A percentile compares a stretch with the other conserved stretches of the same genome.
phyloP scores from a whole-genome alignment of 1,140 invertebrate genomes.

The Drosophila subpulchrella region DNA sequence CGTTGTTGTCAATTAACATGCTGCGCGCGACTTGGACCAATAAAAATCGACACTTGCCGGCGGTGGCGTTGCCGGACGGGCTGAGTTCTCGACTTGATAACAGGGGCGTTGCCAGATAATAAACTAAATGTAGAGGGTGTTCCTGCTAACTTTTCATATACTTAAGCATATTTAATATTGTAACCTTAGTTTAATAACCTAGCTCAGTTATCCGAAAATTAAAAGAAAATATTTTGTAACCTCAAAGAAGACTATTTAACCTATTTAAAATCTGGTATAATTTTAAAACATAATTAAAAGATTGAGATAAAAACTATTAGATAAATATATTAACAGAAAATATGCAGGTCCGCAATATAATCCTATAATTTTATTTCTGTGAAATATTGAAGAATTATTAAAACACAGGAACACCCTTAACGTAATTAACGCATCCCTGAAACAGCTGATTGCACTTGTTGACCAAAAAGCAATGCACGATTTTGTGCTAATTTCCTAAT shows the following conservation, averaged over 20 bases:
- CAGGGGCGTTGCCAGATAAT: slow-evolving; percentile 16
- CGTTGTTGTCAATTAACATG: slow-evolving; percentile 65
- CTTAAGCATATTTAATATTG: no score
- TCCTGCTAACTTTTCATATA: neutral
- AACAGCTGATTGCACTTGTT: slow-evolving; percentile 51
- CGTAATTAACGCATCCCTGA: slow-evolving; percentile 1
- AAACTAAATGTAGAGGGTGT: neutral
- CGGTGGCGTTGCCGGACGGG: slow-evolving; percentile 12
- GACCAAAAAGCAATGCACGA: slow-evolving; percentile 7
- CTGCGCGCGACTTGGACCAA: slow-evolving; percentile 54
- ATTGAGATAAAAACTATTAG: no score
- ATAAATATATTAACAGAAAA: neutral
- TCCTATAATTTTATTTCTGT: neutral
- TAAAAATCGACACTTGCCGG: slow-evolving; percentile 57
- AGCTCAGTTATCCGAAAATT: no score
- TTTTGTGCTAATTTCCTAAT: neutral
- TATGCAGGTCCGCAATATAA: no score
- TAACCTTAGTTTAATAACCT: no score
- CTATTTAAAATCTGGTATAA: no score
- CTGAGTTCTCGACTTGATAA: slow-evolving; percentile 16
- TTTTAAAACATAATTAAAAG: neutral
- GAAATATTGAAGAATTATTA: neutral
- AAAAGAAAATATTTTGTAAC: no score
- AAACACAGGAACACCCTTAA: neutral
- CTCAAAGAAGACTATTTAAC: no score